These are phyloP conservation scores for Malacoraja senta DNA, from an alignment of 2,797 vertebrate genomes.

Conservation along the genomic window DNA sequence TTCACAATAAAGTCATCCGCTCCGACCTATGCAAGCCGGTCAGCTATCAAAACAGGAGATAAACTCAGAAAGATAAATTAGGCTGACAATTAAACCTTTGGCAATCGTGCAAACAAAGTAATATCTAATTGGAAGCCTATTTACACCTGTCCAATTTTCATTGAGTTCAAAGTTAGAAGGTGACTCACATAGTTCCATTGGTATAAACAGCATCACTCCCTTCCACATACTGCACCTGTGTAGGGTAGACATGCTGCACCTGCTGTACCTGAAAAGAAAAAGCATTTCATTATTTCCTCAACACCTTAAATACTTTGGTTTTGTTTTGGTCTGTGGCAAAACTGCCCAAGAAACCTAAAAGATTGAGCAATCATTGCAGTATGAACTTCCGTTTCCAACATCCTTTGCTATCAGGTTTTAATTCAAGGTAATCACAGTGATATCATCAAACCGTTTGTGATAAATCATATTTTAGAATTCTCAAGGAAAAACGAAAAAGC, in stretches of 20 bases:
- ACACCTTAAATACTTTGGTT: not conserved
- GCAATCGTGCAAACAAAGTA: not conserved
- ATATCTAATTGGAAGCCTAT: not conserved
- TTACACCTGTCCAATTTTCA: not conserved
- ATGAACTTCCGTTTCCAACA: too few relatives aligned
- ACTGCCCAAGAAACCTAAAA: too few relatives aligned
- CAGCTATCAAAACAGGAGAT: not conserved
- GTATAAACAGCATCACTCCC: conserved; percentile 70
- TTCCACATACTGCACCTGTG: conserved; percentile 72
- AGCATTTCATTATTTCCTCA: not conserved
- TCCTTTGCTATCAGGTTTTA: too few relatives aligned
- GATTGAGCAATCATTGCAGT: too few relatives aligned
- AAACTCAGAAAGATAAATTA: not conserved
- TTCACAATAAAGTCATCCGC: too few relatives aligned
- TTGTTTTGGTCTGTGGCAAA: too few relatives aligned
- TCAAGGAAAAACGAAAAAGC: too few relatives aligned
- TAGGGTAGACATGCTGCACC: conserved; percentile 69
- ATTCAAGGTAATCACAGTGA: too few relatives aligned
- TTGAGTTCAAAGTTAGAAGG: conserved; percentile 9
- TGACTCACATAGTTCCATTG: conserved; percentile 72
- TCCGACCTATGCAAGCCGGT: not conserved
- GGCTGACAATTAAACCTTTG: not conserved
- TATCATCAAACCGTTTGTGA: too few relatives aligned
- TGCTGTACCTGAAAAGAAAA: conserved; percentile 62
- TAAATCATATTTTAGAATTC: too few relatives aligned